Conservation (phyloP, 1,140 invertebrate species). For the Lethocerus indicus region DNA sequence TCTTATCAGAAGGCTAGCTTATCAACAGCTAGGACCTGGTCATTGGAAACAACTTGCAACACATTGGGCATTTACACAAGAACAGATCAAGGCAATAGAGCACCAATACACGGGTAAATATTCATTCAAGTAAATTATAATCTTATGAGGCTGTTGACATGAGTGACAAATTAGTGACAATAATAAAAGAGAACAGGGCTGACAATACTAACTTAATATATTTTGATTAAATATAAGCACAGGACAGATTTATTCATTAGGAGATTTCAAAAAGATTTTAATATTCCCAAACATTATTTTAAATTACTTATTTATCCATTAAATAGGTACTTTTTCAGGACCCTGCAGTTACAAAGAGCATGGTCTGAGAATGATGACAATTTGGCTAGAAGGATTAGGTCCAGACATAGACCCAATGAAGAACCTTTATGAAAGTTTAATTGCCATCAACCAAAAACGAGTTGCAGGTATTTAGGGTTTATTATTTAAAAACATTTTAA, state of each 20-base stretch:
- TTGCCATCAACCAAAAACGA: conserved; percentile 38
- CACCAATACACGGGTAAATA: conserved; percentile 54
- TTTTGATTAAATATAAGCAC: neutral
- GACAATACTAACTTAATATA: neutral
- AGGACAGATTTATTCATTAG: neutral
- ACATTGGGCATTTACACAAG: conserved; percentile 52
- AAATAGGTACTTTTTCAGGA: conserved; percentile 28
- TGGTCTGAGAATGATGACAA: conserved; percentile 47
- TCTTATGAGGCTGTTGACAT: neutral
- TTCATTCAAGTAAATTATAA: neutral
- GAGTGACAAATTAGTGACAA: neutral
- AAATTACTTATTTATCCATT: neutral
- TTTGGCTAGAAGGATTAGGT: conserved; percentile 47
- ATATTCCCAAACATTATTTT: neutral
- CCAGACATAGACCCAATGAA: conserved; percentile 40
- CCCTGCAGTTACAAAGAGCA: conserved; percentile 58
- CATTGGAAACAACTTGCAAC: conserved; percentile 55
- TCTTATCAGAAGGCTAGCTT: conserved; percentile 47
- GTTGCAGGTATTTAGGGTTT: conserved; percentile 34
- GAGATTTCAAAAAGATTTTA: neutral
- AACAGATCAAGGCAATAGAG: conserved; percentile 54
- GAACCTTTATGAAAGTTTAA: conserved; percentile 45
- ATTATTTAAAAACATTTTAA: too few species aligned
- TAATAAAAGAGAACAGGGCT: neutral
- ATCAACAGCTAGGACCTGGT: conserved; percentile 40